Conservation (phyloP, 2,888 invertebrate genomes). For the Alentia gelatinosa region DNA sequence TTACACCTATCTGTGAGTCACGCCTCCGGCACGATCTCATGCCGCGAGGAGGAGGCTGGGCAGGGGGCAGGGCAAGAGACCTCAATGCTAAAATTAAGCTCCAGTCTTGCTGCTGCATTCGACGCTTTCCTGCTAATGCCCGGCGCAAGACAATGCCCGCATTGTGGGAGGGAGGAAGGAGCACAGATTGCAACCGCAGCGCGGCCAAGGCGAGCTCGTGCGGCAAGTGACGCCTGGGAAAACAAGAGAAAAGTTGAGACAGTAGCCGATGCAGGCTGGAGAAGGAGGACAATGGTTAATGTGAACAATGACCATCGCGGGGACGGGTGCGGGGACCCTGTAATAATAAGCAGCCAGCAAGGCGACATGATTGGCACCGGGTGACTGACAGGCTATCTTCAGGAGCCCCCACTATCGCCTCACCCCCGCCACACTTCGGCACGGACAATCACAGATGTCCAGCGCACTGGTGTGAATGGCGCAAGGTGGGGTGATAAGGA, state of each 20-base stretch:
- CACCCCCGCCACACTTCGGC: background rate
- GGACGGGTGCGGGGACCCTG: background rate
- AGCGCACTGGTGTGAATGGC: background rate
- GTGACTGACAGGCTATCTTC: background rate
- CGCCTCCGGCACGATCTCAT: background rate
- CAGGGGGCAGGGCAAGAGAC: background rate
- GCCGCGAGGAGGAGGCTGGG: background rate
- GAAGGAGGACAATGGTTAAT: background rate
- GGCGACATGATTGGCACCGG: background rate
- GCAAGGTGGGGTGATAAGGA: background rate
- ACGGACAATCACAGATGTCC: background rate
- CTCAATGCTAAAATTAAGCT: background rate
- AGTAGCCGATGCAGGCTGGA: background rate
- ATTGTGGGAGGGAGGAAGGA: background rate
- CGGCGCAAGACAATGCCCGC: background rate
- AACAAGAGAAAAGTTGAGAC: conserved; percentile 13
- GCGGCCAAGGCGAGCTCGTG: background rate
- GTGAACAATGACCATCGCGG: background rate
- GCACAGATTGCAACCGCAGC: background rate
- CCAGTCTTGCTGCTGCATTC: background rate
- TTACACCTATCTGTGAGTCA: conserved; percentile 30
- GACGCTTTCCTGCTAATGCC: background rate
- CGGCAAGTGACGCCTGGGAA: background rate
- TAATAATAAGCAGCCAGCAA: background rate
- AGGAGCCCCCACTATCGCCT: background rate